phyloP scores from a whole-genome alignment of 2,888 invertebrate species.

The Rugalucina vietnamica region DNA sequence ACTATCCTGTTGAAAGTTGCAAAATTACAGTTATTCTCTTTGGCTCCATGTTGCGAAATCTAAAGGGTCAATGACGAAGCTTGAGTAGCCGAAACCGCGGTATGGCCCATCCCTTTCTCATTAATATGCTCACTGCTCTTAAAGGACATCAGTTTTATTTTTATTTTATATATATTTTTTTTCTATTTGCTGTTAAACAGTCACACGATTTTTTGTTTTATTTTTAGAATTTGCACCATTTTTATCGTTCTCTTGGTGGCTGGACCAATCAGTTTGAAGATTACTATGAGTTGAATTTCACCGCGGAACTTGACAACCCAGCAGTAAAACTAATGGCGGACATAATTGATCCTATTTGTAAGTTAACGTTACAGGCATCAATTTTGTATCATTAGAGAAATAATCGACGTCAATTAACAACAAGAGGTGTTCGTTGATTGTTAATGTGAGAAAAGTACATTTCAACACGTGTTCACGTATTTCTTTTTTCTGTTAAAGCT shows the following conservation, averaged over 20 bases:
- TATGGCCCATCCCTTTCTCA: not conserved
- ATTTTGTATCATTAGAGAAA: not conserved
- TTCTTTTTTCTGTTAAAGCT: too few relatives aligned
- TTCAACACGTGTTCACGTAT: too few relatives aligned
- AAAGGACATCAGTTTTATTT: not conserved
- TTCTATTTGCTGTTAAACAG: not conserved
- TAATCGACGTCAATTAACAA: not conserved
- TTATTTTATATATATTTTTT: not conserved
- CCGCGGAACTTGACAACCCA: slow-evolving; percentile 70
- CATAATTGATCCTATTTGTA: slow-evolving; percentile 68
- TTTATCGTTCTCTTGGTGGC: slow-evolving; percentile 75
- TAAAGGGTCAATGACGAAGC: not conserved
- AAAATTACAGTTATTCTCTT: not conserved
- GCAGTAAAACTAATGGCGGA: slow-evolving; percentile 67
- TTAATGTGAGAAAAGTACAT: not conserved
- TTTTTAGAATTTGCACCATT: slow-evolving; percentile 76
- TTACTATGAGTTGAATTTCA: slow-evolving; percentile 77
- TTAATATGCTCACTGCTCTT: not conserved
- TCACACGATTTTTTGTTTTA: not conserved
- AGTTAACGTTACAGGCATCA: slow-evolving; percentile 12
- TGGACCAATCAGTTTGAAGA: slow-evolving; percentile 79
- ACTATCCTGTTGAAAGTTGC: not conserved
- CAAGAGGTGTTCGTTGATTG: not conserved
- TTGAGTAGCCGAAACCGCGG: not conserved
- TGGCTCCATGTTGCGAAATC: not conserved